Evolutionary conservation across 2,113 vertebrate genomes (phyloP).

Genomic region (Copsychus sechellarum): DNA sequence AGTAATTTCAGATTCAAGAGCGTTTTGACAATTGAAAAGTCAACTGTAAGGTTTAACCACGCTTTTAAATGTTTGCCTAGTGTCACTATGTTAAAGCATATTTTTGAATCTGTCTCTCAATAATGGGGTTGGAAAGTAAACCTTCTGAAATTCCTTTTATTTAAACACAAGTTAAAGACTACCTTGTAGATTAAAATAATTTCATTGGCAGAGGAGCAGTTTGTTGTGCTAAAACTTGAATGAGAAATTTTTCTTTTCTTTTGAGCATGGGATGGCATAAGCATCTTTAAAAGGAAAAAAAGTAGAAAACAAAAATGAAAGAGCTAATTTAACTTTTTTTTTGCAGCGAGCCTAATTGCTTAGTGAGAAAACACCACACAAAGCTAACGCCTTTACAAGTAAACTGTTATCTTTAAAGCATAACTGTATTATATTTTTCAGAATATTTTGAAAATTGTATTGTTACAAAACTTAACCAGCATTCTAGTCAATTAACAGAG

Average conservation of each 20-base stretch:
- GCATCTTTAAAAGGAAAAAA: not conserved
- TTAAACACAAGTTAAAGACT: not conserved
- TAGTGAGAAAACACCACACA: not conserved
- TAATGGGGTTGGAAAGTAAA: not conserved
- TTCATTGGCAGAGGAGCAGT: not conserved
- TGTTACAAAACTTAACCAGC: not conserved
- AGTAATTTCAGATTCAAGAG: not conserved
- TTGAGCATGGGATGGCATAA: not conserved
- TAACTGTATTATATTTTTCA: not conserved
- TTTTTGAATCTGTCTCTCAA: not conserved
- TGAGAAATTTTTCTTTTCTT: not conserved
- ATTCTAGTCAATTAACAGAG: not conserved
- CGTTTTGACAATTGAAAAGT: not conserved
- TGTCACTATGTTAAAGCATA: not conserved
- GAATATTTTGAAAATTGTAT: not conserved
- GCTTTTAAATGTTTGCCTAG: not conserved
- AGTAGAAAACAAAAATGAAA: not conserved
- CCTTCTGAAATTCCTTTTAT: not conserved
- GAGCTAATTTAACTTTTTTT: not conserved
- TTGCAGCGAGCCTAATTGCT: not conserved
- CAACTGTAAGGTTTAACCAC: not conserved
- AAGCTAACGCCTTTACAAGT: not conserved
- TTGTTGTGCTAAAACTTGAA: not conserved
- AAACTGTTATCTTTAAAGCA: not conserved
- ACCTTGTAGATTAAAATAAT: not conserved